phyloP scores from a whole-genome alignment of 1,140 invertebrate species.

The Mylabris phalerata region DNA sequence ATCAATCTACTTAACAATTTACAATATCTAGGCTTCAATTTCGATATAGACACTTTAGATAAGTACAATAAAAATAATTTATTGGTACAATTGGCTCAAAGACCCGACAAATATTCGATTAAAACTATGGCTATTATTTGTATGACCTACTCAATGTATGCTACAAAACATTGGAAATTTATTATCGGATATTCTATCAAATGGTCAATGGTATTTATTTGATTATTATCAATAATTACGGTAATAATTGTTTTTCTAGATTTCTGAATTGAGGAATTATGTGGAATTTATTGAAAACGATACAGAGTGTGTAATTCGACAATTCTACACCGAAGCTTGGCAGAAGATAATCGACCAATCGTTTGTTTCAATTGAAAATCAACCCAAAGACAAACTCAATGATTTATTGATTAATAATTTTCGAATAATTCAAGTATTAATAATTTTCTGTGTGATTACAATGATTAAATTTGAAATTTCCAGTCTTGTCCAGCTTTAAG shows the following conservation, averaged over 20 bases:
- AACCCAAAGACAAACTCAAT: not conserved
- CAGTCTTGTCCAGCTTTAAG: slow-evolving; percentile 16
- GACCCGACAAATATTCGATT: slow-evolving; percentile 16
- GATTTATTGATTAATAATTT: slow-evolving; percentile 7
- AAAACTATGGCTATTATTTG: slow-evolving; percentile 31
- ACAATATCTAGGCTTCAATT: slow-evolving; percentile 20
- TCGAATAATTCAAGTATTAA: slow-evolving; percentile 7
- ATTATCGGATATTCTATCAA: slow-evolving; percentile 25
- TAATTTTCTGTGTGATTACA: too few species aligned
- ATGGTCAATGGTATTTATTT: slow-evolving; percentile 20
- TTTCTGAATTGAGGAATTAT: slow-evolving; percentile 22
- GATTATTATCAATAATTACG: not conserved
- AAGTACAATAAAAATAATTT: slow-evolving; percentile 26
- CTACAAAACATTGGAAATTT: slow-evolving; percentile 29
- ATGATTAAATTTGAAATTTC: too few species aligned
- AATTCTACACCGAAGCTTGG: slow-evolving; percentile 30
- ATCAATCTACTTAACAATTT: slow-evolving; percentile 28
- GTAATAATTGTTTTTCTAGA: slow-evolving; percentile 15
- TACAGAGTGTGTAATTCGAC: slow-evolving; percentile 8
- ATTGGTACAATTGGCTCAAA: slow-evolving; percentile 23
- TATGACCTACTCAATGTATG: slow-evolving; percentile 26
- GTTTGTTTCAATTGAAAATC: slow-evolving; percentile 7
- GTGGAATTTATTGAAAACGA: slow-evolving; percentile 25
- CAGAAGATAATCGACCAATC: slow-evolving; percentile 26
- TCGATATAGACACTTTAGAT: slow-evolving; percentile 23